phyloP scores from a whole-genome alignment of 2,888 invertebrate species.

The Carcina quercana region DNA sequence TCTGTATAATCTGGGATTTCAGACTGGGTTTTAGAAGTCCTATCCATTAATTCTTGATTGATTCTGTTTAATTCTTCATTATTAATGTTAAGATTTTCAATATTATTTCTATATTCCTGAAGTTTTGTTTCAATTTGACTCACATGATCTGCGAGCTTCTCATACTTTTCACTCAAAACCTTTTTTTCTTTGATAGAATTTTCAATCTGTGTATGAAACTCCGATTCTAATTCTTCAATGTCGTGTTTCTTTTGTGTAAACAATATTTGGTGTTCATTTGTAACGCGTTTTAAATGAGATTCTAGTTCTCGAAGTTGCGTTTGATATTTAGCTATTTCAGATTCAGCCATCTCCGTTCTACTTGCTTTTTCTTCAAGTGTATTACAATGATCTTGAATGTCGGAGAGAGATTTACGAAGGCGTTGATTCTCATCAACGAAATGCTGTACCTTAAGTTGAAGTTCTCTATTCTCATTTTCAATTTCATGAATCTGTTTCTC shows the following conservation, averaged over 20 bases:
- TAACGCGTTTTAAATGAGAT: conserved; percentile 44
- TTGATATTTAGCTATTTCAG: conserved; percentile 40
- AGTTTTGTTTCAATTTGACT: conserved; percentile 42
- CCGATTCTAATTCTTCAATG: conserved; percentile 58
- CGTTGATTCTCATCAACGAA: conserved; percentile 68
- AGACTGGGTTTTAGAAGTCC: conserved; percentile 24
- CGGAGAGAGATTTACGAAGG: conserved; percentile 54
- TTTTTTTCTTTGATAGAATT: conserved; percentile 66
- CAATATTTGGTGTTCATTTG: conserved; percentile 48
- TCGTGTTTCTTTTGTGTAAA: conserved; percentile 55
- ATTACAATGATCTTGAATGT: conserved; percentile 53
- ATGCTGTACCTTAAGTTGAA: conserved; percentile 69
- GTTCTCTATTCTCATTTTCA: conserved; percentile 70
- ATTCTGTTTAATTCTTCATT: conserved; percentile 44
- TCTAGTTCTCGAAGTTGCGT: conserved; percentile 61
- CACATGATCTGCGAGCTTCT: conserved; percentile 65
- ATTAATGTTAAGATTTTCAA: conserved; percentile 42
- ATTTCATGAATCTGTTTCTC: conserved; percentile 77
- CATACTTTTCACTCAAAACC: conserved; percentile 58
- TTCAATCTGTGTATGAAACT: conserved; percentile 62
- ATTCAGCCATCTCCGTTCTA: conserved; percentile 40
- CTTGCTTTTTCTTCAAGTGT: conserved; percentile 44
- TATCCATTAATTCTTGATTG: conserved; percentile 44
- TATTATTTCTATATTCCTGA: conserved; percentile 46
- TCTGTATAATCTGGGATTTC: conserved; percentile 56